A percentile compares a stretch with the other conserved stretches of the same genome.
Evolutionary conservation across 2,797 vertebrate species (phyloP).

Genomic region (Lacerta viridis): DNA sequence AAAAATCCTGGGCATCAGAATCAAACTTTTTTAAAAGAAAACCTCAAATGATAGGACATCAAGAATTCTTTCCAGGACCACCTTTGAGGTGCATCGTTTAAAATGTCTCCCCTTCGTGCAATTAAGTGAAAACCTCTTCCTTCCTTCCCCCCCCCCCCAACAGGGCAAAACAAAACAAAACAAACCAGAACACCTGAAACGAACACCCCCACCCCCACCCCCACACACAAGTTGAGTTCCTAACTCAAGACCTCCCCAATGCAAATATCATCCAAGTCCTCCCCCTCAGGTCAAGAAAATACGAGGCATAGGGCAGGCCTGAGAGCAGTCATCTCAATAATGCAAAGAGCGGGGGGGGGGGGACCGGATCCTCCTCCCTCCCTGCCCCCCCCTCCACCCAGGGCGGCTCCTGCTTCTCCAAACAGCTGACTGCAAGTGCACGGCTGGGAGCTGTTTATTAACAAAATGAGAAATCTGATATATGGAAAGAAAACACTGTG

Average conservation of each 20-base stretch:
- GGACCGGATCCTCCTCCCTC: neutral
- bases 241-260: constrained; percentile 65
- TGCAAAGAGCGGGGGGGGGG: constrained; percentile 66
- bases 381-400: neutral
- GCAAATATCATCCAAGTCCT: constrained; percentile 54
- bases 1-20: neutral
- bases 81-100: neutral
- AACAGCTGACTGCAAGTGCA: constrained; percentile 83
- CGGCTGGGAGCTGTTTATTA: constrained; percentile 78
- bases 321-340: constrained; percentile 78
- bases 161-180: neutral
- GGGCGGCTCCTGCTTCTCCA: constrained; percentile 67
- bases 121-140: neutral
- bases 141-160: neutral
- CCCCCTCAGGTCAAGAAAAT: constrained; percentile 67
- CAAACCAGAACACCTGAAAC: too few relatives aligned
- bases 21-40: neutral
- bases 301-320: constrained; percentile 56
- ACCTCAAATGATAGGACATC: too few relatives aligned
- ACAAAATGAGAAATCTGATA: constrained; percentile 84
- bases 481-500: constrained; percentile 82
- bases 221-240: constrained; percentile 54
- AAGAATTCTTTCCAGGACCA: neutral
- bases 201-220: neutral
- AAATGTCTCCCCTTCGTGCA: neutral